Evolutionary conservation across 2,113 vertebrate species (phyloP).

Genomic region (Ursus arctos): DNA sequence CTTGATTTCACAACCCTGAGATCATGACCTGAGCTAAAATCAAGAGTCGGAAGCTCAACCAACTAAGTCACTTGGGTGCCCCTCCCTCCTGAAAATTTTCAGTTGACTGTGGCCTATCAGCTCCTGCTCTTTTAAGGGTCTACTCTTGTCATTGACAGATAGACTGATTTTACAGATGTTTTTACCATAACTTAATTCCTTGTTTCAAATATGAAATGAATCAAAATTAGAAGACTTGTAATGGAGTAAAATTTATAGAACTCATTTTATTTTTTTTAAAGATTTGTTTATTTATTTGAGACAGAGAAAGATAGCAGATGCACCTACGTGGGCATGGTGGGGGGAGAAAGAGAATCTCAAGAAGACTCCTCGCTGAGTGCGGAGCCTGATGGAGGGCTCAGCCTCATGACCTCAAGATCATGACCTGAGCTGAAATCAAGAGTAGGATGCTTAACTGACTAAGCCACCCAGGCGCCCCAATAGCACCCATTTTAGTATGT

Average conservation of each 20-base stretch:
- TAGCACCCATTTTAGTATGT: slow-evolving; percentile 56
- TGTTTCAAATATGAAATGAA: slow-evolving; percentile 72
- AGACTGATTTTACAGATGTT: slow-evolving; percentile 71
- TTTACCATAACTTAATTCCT: slow-evolving; percentile 76
- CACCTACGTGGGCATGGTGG: no score
- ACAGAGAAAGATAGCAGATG: no score
- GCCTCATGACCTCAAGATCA: no score
- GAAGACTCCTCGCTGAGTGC: no score
- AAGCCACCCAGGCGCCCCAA: not conserved
- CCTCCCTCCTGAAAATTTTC: not conserved
- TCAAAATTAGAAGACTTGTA: slow-evolving; percentile 67
- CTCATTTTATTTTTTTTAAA: slow-evolving; percentile 30
- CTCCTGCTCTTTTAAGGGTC: not conserved
- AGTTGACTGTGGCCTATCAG: not conserved
- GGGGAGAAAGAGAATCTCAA: no score
- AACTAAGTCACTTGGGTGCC: no score
- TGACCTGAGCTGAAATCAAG: no score
- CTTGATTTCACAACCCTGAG: not conserved
- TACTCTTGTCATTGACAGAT: slow-evolving; percentile 68
- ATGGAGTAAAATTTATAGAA: slow-evolving; percentile 49
- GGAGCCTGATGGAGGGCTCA: no score
- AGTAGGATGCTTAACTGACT: not conserved
- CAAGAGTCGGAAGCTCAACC: not conserved
- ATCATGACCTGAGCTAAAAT: not conserved
- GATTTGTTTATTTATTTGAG: no score